Conservation (phyloP, 2,113 vertebrate species). For the Eidolon helvum region DNA sequence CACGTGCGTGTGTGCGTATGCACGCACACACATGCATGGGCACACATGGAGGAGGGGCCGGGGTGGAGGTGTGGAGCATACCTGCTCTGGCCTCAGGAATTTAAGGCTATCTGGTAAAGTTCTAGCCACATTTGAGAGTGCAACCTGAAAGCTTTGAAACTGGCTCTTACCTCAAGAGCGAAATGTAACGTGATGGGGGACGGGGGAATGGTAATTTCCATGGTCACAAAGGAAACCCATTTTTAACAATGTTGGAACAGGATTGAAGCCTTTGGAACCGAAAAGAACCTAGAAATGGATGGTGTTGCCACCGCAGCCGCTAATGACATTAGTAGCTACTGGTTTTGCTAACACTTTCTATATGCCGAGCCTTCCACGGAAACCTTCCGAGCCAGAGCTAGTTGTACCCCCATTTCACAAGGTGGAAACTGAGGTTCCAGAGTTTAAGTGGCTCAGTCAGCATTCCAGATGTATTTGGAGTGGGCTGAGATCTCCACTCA, state of each 20-base stretch:
- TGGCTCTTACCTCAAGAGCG: background rate
- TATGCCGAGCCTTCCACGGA: background rate
- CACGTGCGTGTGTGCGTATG: fast-evolving
- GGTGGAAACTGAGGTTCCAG: background rate
- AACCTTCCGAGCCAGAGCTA: background rate
- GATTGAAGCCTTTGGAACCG: background rate
- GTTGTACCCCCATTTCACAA: background rate
- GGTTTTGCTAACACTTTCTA: background rate
- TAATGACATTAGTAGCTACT: background rate
- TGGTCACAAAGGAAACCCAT: background rate
- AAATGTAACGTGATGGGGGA: background rate
- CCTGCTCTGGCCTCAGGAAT: background rate
- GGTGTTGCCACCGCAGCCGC: fast-evolving
- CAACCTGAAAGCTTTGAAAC: background rate
- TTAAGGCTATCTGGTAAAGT: background rate
- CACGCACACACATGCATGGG: fast-evolving
- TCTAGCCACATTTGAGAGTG: background rate
- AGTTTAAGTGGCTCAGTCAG: background rate
- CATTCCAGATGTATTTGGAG: background rate
- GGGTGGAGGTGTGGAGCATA: fast-evolving
- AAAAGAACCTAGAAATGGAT: no score
- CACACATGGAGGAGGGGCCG: no score
- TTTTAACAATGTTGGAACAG: background rate
- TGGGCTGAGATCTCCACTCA: background rate
- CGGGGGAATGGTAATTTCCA: background rate